Evolutionary conservation across 1,140 invertebrate genomes (phyloP).

Genomic region (Drosophila repleta): DNA sequence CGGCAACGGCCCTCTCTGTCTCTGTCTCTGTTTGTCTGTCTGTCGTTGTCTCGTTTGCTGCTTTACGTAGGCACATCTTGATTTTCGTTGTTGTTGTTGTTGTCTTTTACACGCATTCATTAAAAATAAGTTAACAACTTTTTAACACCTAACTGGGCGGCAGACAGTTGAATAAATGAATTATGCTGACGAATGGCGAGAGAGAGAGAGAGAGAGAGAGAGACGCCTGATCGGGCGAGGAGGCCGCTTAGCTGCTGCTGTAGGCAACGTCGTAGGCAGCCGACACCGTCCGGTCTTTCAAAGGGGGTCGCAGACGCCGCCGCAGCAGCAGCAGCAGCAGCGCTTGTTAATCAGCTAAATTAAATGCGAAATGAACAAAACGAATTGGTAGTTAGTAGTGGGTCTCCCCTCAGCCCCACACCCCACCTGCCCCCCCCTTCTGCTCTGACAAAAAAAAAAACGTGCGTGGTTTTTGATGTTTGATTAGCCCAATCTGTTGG

Average conservation of each 20-base stretch:
- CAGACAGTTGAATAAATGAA: slow-evolving; percentile 82
- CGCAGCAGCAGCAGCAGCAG: slow-evolving; percentile 3
- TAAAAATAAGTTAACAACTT: slow-evolving; percentile 84
- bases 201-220: not conserved
- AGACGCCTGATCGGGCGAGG: too few relatives aligned
- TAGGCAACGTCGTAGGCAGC: slow-evolving; percentile 15
- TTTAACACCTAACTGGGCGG: slow-evolving; percentile 83
- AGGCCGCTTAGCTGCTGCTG: not conserved
- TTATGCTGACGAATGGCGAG: slow-evolving; percentile 76
- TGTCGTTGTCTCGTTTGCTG: slow-evolving; percentile 48
- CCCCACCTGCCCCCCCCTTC: not conserved
- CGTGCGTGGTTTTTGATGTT: slow-evolving; percentile 66
- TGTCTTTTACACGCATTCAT: slow-evolving; percentile 79
- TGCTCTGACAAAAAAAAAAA: not conserved
- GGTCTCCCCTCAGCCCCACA: not conserved
- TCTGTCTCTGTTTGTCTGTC: slow-evolving; percentile 13
- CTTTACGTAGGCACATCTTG: slow-evolving; percentile 78
- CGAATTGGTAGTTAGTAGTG: slow-evolving; percentile 67
- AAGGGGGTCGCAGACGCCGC: not conserved
- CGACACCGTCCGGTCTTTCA: slow-evolving; percentile 16
- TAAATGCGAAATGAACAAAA: slow-evolving; percentile 82
- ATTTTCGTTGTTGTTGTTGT: slow-evolving; percentile 55
- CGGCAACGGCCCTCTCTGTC: slow-evolving; percentile 30
- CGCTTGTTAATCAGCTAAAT: slow-evolving; percentile 80
- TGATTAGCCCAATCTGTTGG: slow-evolving; percentile 56